Evolutionary conservation across 1,140 invertebrate genomes (phyloP), one percentile per base, ranked within the genome.

Genomic region (Yoshiicerus persimilis): DNA sequence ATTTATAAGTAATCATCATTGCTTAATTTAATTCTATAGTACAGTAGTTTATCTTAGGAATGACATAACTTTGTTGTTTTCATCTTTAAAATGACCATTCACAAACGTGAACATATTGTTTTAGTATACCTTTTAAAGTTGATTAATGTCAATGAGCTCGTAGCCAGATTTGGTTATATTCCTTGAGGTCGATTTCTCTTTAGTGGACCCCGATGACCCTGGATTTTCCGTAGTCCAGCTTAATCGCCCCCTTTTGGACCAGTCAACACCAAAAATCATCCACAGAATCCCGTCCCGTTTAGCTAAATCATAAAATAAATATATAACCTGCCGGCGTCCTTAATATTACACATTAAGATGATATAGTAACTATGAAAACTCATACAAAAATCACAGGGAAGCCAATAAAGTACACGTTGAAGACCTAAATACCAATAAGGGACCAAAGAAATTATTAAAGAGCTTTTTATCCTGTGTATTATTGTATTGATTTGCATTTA

Each of bases 201-300:
- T 91, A 66, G 87, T 91, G 88, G 90, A 88, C 87, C 87, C 85
- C 62, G 88, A 34, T 34, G 90, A 87, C 88, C 89, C 88, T 84
- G 75, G 70, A 88, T 87, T 90, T 75, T 23, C 90, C 88, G 90
- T 90, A 89, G 90, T 91, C 84, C 89, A 90, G 90, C 88, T 87
- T 91, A 85, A 64, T 88, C 90, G 89, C 89, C 90, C 88, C 86
- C 89, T 88, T 90, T 90, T 64, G 88, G 86, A 32, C 89, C 38
- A 56, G 47, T 62, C 84, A 84, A 64, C 87, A 64, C 85, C 75
- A 86, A 64, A 30, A 77, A 66, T 56, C 87, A 84, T 84, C 66
- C 80, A 86, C 87, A 84, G 86, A 88, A 84, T 86, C 75, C n/a
- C n/a, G n/a, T n/a, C 87, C 89, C 87, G 87, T 88, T 86, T 86